Base-by-base conservation (phyloP, 2,888 invertebrate genomes). In the Dione vanillae region DNA sequence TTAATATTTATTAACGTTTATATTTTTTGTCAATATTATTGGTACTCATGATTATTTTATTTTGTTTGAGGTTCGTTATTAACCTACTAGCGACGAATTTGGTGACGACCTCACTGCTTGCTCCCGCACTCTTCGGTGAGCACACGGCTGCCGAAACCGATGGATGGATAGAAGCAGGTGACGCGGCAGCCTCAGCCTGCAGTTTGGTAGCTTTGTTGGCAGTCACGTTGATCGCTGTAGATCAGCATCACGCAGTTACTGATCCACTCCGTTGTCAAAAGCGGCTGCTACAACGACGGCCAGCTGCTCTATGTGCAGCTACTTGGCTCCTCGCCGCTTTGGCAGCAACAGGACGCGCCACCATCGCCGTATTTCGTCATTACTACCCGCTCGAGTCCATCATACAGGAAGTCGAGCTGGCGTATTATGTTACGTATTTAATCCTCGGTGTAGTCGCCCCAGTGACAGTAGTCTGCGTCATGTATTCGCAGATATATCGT, bases 401-500 rank as follows among this genome's bases (percentile, higher is more conserved):
- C 10, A 78, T 90, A 14, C 85, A 84, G 69, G 87, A 82, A 77
- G 83, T 89, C 77, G 84, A 90, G 79, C 79, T 90, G 35, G 85
- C 88, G 65, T 92, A 87, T 80, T 87, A 90, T 77, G 78, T 87
- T 67, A 83, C 88, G 78, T 93, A 90, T 85, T 84, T 93, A 80
- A 82, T 88, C 54, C 78, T 88, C 72, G 91, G 90, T 75, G 81
- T 88, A 65, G 76, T 87, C 69, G 82, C 84, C 47, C 91, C 93
- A 3, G 95, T 95, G 0, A 94, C 95, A 74, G 94, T 94, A 20
- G 95, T 97, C 64, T 95, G 96, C 83, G 94, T 96, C 85, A 96
- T 96, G 84, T 97, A 97, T 84, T 93, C 95, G 35, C 94, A 95
- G 74, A 96, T 96, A 74, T 97, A 96, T 85, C 94, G 95, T 14